Evolutionary conservation across 1,140 invertebrate genomes (phyloP), one percentile per base, ranked within the genome.

Genomic region (Nebria ingens): DNA sequence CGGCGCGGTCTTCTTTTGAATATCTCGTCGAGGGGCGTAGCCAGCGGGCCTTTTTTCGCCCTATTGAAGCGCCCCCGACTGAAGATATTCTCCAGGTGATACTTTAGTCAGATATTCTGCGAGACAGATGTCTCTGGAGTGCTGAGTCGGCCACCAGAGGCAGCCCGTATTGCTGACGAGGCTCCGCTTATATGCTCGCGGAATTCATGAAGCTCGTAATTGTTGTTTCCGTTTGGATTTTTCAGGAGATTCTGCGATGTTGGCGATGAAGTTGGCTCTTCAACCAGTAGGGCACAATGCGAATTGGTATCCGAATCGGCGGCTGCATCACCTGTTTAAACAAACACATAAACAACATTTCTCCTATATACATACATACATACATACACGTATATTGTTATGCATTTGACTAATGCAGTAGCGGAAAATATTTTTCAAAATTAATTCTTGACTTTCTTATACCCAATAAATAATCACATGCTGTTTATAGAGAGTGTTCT

Each of bases 221-320:
- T 87, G 66, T 86, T 87, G 70, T 86, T 86, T 11, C 84, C 82
- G 64, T 85, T 86, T 40, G 78, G 78, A 42, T 82, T 83, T 59
- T 82, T 80, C 15, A 73, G 66, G 22, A 71, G 70, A 54, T 68
- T 73, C 61, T 75, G 77, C 57, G 64, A 62, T 56, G 65, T 62
- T 55, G 68, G 64, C 56, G 68, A 64, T 38, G 68, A 63, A 63
- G 64, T 61, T 11, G 69, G 70, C 20, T 77, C 76, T 52, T 73
- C 73, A 6, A 79, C 69, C 19, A 81, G 75, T 29, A 83, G 65
- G 4, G 79, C 80, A 63, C 79, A 81, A 57, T 81, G 78, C 54
- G 77, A 79, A 62, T 45, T 45, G 9, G 40, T 45, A 17, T 81
- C 81, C n/a, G 80, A 81, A 63, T 83, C 76, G 61, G 78, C 23